Percentiles rank a stretch among this genome's conserved stretches.
Conservation (phyloP, 2,888 invertebrate species). For the Dicyrtoma fusca region DNA sequence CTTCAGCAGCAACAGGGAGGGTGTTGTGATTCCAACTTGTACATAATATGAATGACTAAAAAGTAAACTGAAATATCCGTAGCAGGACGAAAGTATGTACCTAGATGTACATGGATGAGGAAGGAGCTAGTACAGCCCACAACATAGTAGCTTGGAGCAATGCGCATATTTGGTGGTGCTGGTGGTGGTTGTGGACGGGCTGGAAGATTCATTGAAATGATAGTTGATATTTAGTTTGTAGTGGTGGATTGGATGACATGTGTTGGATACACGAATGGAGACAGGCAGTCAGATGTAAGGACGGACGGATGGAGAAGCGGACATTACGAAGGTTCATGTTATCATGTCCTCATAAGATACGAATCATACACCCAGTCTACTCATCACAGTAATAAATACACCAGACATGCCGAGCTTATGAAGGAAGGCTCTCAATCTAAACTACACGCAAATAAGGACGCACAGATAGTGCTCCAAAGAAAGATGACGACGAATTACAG, state of each 20-base stretch:
- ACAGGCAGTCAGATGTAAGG: slow-evolving; percentile 27
- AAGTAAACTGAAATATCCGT: too few relatives aligned
- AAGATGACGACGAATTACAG: background rate
- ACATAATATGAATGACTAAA: background rate
- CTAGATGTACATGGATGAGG: background rate
- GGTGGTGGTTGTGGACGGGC: slow-evolving; percentile 1
- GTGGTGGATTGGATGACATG: slow-evolving; percentile 35
- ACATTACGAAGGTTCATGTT: slow-evolving; percentile 26
- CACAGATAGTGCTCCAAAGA: too few relatives aligned
- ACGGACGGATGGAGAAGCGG: slow-evolving; percentile 28
- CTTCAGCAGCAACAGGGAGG: too few relatives aligned
- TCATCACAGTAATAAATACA: slow-evolving; percentile 21
- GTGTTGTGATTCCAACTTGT: background rate
- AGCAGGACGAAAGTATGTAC: background rate
- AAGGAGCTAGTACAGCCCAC: background rate
- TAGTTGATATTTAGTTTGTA: slow-evolving; percentile 24
- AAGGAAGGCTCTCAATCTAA: too few relatives aligned
- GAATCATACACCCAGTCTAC: background rate
- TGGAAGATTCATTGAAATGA: slow-evolving; percentile 31
- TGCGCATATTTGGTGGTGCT: slow-evolving; percentile 17
- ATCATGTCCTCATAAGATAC: slow-evolving; percentile 16
- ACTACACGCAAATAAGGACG: too few relatives aligned
- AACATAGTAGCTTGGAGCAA: slow-evolving; percentile 16
- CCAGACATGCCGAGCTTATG: too few relatives aligned
- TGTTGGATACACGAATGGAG: slow-evolving; percentile 36